Base-by-base conservation (phyloP, 2,888 invertebrate genomes). In the Vandiemenella viatica region DNA sequence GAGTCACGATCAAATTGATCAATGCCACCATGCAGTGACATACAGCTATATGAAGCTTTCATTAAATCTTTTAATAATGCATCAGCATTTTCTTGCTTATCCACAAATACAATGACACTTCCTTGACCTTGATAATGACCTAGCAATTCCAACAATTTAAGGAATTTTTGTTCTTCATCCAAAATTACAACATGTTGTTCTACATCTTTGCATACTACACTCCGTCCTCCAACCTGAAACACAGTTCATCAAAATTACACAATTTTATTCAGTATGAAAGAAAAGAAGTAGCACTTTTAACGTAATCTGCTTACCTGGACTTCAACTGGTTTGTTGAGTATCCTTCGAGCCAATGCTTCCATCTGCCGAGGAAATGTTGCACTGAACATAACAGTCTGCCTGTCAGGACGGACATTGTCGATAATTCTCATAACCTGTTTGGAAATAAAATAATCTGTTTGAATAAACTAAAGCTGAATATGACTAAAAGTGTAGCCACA, bases 1-100 rank as follows among this genome's bases (percentile, higher is more conserved):
- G 92, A 92, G 69, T 98, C 98, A 58, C 98, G 76, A 72, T 98
- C 98, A 67, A 93, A 96, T 71, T 98, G 98, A 72, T 99, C 98
- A 62, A 99, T 96, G 57, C 96, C 98, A 50, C 98, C 98, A 63
- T 99, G 98, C 45, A 98, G 74, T 48, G 96, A 91, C 82, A 97
- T 83, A 63, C 96, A 97, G 13, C 87, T 83, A 65, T 99, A 98
- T 0, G 92, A 89, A 0, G 92, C 90, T 65, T 87, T 92, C 87
- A 98, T 89, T 1, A 98, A 75, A 60, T 96, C 93, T 62, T 92
- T 91, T 40, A 93, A 70, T 17, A 95, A 68, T 21, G 86, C 86
- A 63, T 96, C 96, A 0, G 96, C 96, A 62, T 92, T 88, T 65
- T 97, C 97, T 67, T 98, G 97, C 62, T 96, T 96, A 63, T 98